These are phyloP conservation scores for Plecturocebus donacophilus DNA, from an alignment of 2,113 vertebrate genomes.

Conservation along the genomic window DNA sequence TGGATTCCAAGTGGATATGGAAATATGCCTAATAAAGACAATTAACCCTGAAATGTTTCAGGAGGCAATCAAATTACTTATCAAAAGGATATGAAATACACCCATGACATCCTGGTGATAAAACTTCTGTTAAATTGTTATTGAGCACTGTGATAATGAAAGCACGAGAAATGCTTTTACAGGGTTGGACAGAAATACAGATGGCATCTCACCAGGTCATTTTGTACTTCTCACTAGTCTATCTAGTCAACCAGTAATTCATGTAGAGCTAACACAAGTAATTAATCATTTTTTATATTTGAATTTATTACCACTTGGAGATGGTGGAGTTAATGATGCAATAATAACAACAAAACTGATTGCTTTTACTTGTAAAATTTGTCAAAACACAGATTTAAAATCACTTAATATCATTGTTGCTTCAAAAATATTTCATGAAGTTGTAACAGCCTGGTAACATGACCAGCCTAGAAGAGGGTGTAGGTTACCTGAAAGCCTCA, in stretches of 20 bases:
- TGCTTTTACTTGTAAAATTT: background rate
- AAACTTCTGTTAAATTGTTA: constrained; percentile 58
- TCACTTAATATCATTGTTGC: background rate
- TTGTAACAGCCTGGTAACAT: background rate
- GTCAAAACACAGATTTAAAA: background rate
- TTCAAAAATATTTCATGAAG: background rate
- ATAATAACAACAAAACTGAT: background rate
- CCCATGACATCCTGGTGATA: constrained; percentile 22
- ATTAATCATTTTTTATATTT: constrained; percentile 66
- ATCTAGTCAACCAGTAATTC: constrained; percentile 37
- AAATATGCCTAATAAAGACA: background rate
- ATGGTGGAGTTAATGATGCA: background rate
- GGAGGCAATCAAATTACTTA: background rate
- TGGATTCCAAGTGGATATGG: background rate
- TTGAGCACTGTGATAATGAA: constrained; percentile 20
- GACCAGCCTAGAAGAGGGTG: background rate
- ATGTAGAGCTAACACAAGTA: background rate
- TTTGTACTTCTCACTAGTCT: constrained; percentile 54
- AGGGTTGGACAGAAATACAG: constrained; percentile 56
- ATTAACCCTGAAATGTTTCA: constrained; percentile 43
- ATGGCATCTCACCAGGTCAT: constrained; percentile 68
- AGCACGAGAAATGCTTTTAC: constrained; percentile 30
- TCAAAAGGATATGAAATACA: background rate
- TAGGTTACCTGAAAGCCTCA: background rate
- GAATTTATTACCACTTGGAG: constrained; percentile 29